These are phyloP conservation scores for Monochamus saltuarius DNA, from an alignment of 1,140 invertebrate species.

Conservation along the genomic window DNA sequence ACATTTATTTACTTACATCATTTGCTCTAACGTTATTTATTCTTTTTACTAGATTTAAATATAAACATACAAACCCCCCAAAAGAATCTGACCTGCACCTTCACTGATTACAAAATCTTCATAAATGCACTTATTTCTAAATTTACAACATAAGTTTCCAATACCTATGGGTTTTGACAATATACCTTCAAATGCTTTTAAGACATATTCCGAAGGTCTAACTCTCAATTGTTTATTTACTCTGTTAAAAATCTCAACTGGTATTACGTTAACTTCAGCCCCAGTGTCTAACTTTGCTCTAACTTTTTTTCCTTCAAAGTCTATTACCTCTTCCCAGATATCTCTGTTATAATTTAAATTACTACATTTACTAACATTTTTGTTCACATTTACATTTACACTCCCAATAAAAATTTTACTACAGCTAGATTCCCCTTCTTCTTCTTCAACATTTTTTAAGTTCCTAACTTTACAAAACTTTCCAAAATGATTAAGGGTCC, in stretches of 20 bases:
- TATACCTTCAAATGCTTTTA: background rate
- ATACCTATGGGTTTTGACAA: constrained; percentile 2
- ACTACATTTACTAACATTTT: no score
- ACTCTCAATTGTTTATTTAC: constrained; percentile 2
- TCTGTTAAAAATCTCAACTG: constrained; percentile 17
- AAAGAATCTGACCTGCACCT: no score
- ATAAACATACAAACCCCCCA: background rate
- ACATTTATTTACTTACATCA: background rate
- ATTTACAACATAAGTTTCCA: constrained; percentile 13
- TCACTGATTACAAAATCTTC: no score
- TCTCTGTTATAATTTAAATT: background rate
- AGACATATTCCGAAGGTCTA: background rate
- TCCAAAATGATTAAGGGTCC: constrained; percentile 10
- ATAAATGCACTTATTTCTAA: background rate
- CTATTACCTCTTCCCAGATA: constrained; percentile 9
- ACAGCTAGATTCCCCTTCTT: background rate
- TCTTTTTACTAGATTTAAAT: constrained; percentile 1
- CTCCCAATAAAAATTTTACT: background rate
- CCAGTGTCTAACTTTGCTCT: constrained; percentile 26
- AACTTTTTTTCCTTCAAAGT: constrained; percentile 7
- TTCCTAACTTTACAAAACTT: constrained; percentile 6
- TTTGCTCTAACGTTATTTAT: background rate
- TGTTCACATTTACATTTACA: background rate
- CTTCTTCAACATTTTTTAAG: background rate
- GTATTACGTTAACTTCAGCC: constrained; percentile 24